A percentile compares a stretch with the other conserved stretches of the same genome.
These are phyloP conservation scores for Cossypha heuglini DNA, from an alignment of 2,797 vertebrate species.

Conservation along the genomic window DNA sequence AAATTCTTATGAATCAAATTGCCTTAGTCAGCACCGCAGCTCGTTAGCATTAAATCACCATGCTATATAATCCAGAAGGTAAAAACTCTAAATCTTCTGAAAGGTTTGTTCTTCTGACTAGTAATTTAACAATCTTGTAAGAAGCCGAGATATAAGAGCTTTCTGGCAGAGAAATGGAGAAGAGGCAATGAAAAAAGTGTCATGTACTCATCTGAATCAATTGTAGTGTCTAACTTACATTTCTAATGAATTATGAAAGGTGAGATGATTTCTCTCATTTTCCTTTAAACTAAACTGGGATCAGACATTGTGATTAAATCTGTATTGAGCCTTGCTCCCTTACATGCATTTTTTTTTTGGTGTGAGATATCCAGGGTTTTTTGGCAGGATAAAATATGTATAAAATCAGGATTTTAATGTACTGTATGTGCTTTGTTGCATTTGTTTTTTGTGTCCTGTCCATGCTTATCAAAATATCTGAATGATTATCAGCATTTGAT, in stretches of 20 bases:
- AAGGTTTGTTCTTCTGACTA: constrained; percentile 12
- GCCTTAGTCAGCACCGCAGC: neutral
- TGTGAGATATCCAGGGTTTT: accelerated
- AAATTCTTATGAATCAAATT: constrained; percentile 11
- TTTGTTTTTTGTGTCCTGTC: neutral
- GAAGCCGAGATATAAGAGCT: constrained; percentile 10
- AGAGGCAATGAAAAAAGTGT: neutral
- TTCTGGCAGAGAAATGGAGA: constrained; percentile 29
- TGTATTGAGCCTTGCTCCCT: neutral
- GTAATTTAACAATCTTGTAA: constrained; percentile 19
- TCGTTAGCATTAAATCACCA: neutral
- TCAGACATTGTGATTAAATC: neutral
- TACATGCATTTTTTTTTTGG: neutral
- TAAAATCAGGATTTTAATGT: neutral
- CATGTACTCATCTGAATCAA: neutral
- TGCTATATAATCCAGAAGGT: neutral
- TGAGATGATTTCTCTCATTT: neutral
- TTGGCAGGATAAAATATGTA: neutral
- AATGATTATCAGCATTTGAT: neutral
- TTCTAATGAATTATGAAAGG: constrained; percentile 32
- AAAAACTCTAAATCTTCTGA: constrained; percentile 20
- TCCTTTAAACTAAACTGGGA: neutral
- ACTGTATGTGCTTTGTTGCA: neutral
- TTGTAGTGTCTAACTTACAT: neutral
- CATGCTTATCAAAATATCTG: neutral